Evolutionary conservation across 2,797 vertebrate genomes (phyloP).

Genomic region (Chrysocyon brachyurus): DNA sequence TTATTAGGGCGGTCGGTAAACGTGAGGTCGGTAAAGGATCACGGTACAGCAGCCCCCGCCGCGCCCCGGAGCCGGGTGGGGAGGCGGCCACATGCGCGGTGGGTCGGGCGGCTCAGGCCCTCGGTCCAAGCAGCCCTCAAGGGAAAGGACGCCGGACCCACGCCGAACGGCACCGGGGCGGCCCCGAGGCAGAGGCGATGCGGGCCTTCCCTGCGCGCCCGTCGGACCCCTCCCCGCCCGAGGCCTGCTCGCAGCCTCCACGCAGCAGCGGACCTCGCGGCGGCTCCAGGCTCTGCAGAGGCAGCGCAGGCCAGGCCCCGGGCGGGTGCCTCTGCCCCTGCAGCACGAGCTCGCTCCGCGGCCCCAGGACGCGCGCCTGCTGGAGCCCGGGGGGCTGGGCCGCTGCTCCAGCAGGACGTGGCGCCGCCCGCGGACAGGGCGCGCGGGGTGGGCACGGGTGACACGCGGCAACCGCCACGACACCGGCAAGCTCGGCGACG

Average conservation of each 20-base stretch:
- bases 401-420: slow-evolving; percentile 92
- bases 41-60: background rate
- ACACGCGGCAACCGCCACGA: slow-evolving; percentile 93
- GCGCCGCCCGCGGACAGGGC: slow-evolving; percentile 74
- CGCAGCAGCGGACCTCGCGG: slow-evolving; percentile 95
- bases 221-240: slow-evolving; percentile 79
- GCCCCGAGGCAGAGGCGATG: slow-evolving; percentile 95
- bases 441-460: slow-evolving; percentile 48
- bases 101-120: slow-evolving; percentile 92
- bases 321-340: slow-evolving; percentile 93
- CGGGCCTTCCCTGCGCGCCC: slow-evolving; percentile 94
- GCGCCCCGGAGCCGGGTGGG: too few relatives aligned
- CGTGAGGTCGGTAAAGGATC: background rate
- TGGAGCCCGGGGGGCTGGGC: slow-evolving; percentile 91
- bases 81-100: background rate
- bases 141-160: slow-evolving; percentile 94
- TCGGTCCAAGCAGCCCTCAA: slow-evolving; percentile 93
- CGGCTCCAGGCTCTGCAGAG: slow-evolving; percentile 77
- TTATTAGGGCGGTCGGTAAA: background rate
- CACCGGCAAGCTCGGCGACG: too few relatives aligned
- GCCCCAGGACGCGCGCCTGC: slow-evolving; percentile 88
- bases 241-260: slow-evolving; percentile 67
- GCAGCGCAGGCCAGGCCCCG: slow-evolving; percentile 84
- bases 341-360: slow-evolving; percentile 96
- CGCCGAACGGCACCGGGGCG: slow-evolving; percentile 91